A percentile compares a stretch with the other conserved stretches of the same genome.
Conservation (phyloP, 1,140 invertebrate genomes). For the Euura saliciscinereae region DNA sequence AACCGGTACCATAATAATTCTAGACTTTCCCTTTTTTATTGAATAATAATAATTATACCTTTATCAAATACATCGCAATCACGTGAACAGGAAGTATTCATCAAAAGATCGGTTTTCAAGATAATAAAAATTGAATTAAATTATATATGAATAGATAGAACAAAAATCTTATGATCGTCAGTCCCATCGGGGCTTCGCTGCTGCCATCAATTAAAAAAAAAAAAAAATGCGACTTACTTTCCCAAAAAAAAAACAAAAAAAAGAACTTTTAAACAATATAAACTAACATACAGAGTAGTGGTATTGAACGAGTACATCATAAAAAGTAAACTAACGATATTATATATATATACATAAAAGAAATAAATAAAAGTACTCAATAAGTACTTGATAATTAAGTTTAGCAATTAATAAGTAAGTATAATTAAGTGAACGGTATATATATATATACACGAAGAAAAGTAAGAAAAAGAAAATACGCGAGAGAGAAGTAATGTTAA, state of each 20-base stretch:
- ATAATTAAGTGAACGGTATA: neutral
- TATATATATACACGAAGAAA: slow-evolving; percentile 4
- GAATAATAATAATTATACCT: too few species aligned
- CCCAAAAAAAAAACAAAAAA: neutral
- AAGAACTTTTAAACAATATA: slow-evolving; percentile 8
- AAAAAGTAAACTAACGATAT: slow-evolving; percentile 10
- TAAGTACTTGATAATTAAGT: neutral
- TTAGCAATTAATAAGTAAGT: neutral
- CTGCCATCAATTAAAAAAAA: neutral
- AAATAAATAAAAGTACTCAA: slow-evolving; percentile 8
- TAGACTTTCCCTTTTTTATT: too few species aligned
- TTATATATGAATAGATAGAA: too few species aligned
- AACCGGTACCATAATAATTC: neutral
- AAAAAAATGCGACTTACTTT: neutral
- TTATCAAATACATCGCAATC: too few species aligned
- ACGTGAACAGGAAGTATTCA: too few species aligned
- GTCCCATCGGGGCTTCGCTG: neutral
- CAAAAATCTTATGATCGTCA: too few species aligned
- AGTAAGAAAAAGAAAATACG: slow-evolving; percentile 13
- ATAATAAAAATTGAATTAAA: too few species aligned
- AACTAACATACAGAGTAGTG: slow-evolving; percentile 14
- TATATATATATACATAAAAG: neutral
- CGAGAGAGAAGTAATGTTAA: slow-evolving; percentile 20
- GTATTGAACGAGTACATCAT: slow-evolving; percentile 12
- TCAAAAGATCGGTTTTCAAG: too few species aligned